A percentile compares a stretch with the other conserved stretches of the same genome.
phyloP scores from a whole-genome alignment of 2,888 invertebrate species.

The Trachelus tabidus region DNA sequence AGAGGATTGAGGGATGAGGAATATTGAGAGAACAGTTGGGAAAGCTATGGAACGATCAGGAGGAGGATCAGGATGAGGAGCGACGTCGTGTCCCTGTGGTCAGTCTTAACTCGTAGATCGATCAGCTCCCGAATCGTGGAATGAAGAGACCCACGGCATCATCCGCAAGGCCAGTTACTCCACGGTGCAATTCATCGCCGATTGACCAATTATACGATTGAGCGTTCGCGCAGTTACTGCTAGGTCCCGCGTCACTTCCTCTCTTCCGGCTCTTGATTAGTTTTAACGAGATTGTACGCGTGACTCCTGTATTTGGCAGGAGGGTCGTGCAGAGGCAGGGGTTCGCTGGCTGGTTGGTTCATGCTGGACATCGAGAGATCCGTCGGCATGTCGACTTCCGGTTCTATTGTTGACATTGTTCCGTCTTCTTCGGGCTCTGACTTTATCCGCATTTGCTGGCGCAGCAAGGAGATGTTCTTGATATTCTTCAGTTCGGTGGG shows the following conservation, averaged over 20 bases:
- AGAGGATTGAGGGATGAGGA: neutral
- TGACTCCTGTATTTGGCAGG: conserved; percentile 64
- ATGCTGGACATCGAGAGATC: conserved; percentile 64
- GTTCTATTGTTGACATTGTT: conserved; percentile 47
- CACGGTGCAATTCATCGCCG: conserved; percentile 6
- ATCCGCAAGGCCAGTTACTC: neutral
- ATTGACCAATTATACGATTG: conserved; percentile 27
- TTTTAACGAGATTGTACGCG: conserved; percentile 62
- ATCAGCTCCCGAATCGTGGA: conserved; percentile 10
- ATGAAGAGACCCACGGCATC: neutral
- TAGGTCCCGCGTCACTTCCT: conserved; percentile 62
- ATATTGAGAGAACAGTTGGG: neutral
- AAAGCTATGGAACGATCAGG: neutral
- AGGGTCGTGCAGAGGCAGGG: conserved; percentile 57
- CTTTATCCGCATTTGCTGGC: conserved; percentile 77
- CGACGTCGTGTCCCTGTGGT: conserved; percentile 19
- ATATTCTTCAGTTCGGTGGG: conserved; percentile 94
- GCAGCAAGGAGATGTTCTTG: conserved; percentile 88
- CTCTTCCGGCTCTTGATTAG: conserved; percentile 61
- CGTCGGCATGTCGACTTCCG: conserved; percentile 63
- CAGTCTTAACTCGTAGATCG: conserved; percentile 12
- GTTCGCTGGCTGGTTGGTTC: conserved; percentile 52
- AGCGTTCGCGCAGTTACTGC: conserved; percentile 35
- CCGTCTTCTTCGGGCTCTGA: conserved; percentile 61
- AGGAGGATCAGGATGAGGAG: neutral